These are phyloP conservation scores for Parazoanthus atlanticus DNA, from an alignment of 92 coral and sea anemone genomes.

Conservation along the genomic window DNA sequence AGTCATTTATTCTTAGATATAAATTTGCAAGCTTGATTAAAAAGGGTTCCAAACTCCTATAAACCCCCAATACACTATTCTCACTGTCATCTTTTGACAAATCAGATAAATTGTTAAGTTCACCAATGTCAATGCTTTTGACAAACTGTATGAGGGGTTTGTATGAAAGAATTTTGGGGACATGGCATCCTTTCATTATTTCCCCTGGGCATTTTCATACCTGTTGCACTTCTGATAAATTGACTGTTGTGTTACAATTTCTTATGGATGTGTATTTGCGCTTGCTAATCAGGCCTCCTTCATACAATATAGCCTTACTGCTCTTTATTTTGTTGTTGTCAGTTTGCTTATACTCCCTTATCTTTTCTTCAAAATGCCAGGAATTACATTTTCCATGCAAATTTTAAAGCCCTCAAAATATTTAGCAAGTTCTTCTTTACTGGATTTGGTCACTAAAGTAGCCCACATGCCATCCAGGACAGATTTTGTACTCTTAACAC, in stretches of 20 bases:
- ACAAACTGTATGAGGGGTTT: conserved; percentile 41
- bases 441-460: conserved; percentile 43
- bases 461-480: conserved; percentile 54
- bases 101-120: conserved; percentile 26
- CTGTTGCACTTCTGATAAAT: conserved; percentile 20
- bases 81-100: conserved; percentile 30
- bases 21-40: conserved; percentile 40
- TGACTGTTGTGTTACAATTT: conserved; percentile 15
- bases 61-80: conserved; percentile 40
- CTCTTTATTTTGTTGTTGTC: conserved; percentile 45
- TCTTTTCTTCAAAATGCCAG: conserved; percentile 43
- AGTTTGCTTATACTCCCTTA: conserved; percentile 33
- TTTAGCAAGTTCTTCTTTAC: conserved; percentile 42
- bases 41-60: conserved; percentile 50
- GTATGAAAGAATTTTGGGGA: conserved; percentile 40
- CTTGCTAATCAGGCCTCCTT: conserved; percentile 55
- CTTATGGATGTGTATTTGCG: conserved; percentile 50
- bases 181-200: conserved; percentile 38
- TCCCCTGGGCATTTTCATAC: conserved; percentile 35
- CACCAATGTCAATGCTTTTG: conserved; percentile 51
- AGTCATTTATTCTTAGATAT: conserved; percentile 25
- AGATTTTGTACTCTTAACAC: conserved; percentile 26
- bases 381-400: conserved; percentile 50
- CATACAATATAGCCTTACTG: conserved; percentile 46
- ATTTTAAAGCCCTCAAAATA: conserved; percentile 52